A percentile compares a stretch with the other conserved stretches of the same genome.
phyloP scores from a whole-genome alignment of 2,888 invertebrate genomes.

The Cosmia pyralina region DNA sequence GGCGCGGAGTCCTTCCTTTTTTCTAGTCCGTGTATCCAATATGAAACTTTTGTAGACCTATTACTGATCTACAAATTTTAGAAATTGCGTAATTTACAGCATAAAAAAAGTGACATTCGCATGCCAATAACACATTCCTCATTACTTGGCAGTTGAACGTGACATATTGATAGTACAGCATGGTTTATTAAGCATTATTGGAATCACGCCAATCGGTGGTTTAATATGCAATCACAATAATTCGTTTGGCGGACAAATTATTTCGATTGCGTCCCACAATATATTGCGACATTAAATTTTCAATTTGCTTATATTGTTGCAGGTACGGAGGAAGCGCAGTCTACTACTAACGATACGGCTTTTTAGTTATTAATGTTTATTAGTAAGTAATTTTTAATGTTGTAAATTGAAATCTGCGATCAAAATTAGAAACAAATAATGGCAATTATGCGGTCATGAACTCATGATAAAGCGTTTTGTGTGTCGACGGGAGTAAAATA shows the following conservation, averaged over 20 bases:
- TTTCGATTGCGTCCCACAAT: conserved; percentile 56
- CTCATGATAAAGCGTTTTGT: neutral
- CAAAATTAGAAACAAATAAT: neutral
- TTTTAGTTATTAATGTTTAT: conserved; percentile 40
- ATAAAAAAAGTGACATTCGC: neutral
- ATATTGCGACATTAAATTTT: conserved; percentile 53
- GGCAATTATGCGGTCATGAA: neutral
- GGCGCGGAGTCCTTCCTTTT: too few species aligned
- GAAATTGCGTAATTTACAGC: neutral
- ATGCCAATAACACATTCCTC: conserved; percentile 43
- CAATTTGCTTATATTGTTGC: conserved; percentile 64
- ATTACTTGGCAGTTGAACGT: conserved; percentile 57
- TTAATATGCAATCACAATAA: conserved; percentile 74
- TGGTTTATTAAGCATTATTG: conserved; percentile 71
- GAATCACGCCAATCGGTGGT: conserved; percentile 67
- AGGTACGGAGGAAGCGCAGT: conserved; percentile 42
- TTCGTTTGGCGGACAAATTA: conserved; percentile 66
- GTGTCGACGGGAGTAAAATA: neutral
- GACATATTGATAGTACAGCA: conserved; percentile 67
- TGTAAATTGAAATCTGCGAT: neutral
- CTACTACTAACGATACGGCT: conserved; percentile 48
- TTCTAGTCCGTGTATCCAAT: too few species aligned
- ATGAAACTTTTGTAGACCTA: too few species aligned
- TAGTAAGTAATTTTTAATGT: neutral
- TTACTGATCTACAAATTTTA: too few species aligned